A percentile compares a stretch with the other conserved stretches of the same genome.
Evolutionary conservation across 2,113 vertebrate species (phyloP).

Genomic region (Misgurnus mizolepis): DNA sequence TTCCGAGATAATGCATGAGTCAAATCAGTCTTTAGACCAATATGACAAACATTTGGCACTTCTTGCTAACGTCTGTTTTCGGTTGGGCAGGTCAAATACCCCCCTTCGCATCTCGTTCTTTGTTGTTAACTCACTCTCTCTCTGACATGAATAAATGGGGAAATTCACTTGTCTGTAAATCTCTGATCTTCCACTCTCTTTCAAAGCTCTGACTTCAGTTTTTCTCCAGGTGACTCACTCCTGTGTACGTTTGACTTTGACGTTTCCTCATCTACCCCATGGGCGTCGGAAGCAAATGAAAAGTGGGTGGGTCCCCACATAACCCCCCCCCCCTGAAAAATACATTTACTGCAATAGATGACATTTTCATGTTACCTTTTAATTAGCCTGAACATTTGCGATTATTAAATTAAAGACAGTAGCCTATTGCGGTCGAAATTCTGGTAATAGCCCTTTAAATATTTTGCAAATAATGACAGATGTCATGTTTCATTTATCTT

Average conservation of each 20-base stretch:
- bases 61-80: constrained; percentile 64
- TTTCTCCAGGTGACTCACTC: constrained; percentile 54
- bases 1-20: constrained; percentile 66
- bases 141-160: constrained; percentile 74
- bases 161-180: constrained; percentile 52
- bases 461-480: too few relatives aligned
- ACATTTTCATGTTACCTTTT: too few relatives aligned
- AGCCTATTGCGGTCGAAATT: too few relatives aligned
- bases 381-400: too few relatives aligned
- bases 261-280: constrained; percentile 27
- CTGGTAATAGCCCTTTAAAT: too few relatives aligned
- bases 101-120: constrained; percentile 49
- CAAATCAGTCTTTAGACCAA: constrained; percentile 61
- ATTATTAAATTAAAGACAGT: too few relatives aligned
- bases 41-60: constrained; percentile 63
- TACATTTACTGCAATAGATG: too few relatives aligned
- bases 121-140: constrained; percentile 53
- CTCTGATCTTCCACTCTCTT: constrained; percentile 40
- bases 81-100: constrained; percentile 55
- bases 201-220: constrained; percentile 36
- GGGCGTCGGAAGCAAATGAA: too few relatives aligned
- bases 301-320: too few relatives aligned
- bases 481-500: too few relatives aligned
- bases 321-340: too few relatives aligned
- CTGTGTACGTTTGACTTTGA: constrained; percentile 6